phyloP scores from a whole-genome alignment of 1,140 invertebrate species.

The Drosophila lacteicornis region DNA sequence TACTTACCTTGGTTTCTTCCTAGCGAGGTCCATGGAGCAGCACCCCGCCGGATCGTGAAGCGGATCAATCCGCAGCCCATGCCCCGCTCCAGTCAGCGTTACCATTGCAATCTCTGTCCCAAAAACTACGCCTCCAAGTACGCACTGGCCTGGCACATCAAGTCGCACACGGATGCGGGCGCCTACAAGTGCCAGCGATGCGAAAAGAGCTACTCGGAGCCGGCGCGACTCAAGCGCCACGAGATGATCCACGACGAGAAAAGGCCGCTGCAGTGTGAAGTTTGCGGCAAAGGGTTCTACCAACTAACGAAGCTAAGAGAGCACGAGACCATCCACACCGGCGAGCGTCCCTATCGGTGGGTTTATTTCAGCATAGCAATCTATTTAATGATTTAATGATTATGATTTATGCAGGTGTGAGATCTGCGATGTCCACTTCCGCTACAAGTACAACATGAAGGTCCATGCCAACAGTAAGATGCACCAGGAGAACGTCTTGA shows the following conservation, averaged over 20 bases:
- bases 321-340: constrained; percentile 66
- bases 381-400: not conserved
- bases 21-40: constrained; percentile 59
- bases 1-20: not conserved
- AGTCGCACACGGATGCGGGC: constrained; percentile 39
- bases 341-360: constrained; percentile 58
- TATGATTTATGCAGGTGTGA: constrained; percentile 63
- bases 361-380: too few relatives aligned
- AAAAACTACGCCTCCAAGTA: constrained; percentile 67
- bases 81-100: constrained; percentile 21
- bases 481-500: constrained; percentile 54
- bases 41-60: constrained; percentile 42
- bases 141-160: constrained; percentile 52
- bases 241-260: constrained; percentile 61
- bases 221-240: constrained; percentile 55
- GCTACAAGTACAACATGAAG: constrained; percentile 66
- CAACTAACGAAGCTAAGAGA: constrained; percentile 43
- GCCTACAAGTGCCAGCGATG: constrained; percentile 58
- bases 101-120: constrained; percentile 50
- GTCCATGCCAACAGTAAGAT: constrained; percentile 60
- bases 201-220: constrained; percentile 55
- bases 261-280: constrained; percentile 61
- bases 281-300: constrained; percentile 64
- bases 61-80: constrained; percentile 49
- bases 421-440: constrained; percentile 55